phyloP scores from a whole-genome alignment of 2,888 invertebrate species.

The Lithophane ornitopus region DNA sequence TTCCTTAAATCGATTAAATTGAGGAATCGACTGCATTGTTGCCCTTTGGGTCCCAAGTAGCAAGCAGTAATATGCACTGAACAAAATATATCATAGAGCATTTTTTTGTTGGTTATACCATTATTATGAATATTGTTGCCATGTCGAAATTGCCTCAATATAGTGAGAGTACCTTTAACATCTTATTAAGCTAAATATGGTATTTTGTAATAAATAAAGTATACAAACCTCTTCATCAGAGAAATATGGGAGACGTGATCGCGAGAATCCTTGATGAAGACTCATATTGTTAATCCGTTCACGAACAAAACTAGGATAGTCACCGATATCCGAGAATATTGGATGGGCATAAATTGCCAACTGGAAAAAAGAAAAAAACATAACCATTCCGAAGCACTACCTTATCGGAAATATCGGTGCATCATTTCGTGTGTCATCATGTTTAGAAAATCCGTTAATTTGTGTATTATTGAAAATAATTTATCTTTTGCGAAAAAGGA shows the following conservation, averaged over 20 bases:
- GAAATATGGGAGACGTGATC: conserved; percentile 88
- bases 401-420: not conserved
- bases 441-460: not conserved
- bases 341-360: conserved; percentile 89
- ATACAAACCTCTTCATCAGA: conserved; percentile 82
- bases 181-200: not conserved
- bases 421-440: not conserved
- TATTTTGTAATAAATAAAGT: conserved; percentile 16
- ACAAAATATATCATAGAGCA: not conserved
- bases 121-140: not conserved
- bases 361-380: conserved; percentile 69
- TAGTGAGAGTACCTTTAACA: not conserved
- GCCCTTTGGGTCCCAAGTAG: not conserved
- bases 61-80: not conserved
- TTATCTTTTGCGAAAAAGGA: not conserved
- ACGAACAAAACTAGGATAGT: conserved; percentile 87
- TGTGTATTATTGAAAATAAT: not conserved
- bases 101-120: not conserved
- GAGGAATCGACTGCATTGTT: not conserved
- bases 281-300: conserved; percentile 85
- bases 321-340: conserved; percentile 86
- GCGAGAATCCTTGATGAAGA: conserved; percentile 81
- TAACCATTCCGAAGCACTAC: not conserved
- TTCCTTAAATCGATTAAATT: not conserved
- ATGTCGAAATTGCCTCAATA: not conserved